A percentile compares a stretch with the other conserved stretches of the same genome.
phyloP scores from a whole-genome alignment of 2,113 vertebrate species.

The Actenoides lindsayi region DNA sequence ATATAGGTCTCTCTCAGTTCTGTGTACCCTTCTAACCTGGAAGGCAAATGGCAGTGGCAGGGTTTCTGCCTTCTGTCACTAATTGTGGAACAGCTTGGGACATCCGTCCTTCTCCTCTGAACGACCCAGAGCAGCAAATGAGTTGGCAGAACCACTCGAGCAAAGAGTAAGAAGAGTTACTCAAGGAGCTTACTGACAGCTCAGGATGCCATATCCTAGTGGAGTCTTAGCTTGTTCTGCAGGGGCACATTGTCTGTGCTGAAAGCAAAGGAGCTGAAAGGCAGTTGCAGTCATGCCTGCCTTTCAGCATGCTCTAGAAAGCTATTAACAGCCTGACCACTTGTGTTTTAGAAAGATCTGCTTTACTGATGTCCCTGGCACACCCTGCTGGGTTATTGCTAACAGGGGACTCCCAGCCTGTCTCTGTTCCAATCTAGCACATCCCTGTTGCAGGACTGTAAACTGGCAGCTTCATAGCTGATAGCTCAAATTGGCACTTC shows the following conservation, averaged over 20 bases:
- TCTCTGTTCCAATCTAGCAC: not conserved
- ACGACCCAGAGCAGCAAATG: not conserved
- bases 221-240: not conserved
- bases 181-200: not conserved
- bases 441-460: not conserved
- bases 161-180: not conserved
- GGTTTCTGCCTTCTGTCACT: not conserved
- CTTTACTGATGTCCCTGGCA: not conserved
- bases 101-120: not conserved
- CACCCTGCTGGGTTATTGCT: not conserved
- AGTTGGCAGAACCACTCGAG: not conserved
- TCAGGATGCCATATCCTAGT: not conserved
- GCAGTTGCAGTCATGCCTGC: not conserved
- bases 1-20: not conserved
- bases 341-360: not conserved
- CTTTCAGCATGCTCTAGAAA: not conserved
- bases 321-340: not conserved
- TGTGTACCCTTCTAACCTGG: not conserved
- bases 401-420: not conserved
- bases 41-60: not conserved
- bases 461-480: not conserved
- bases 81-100: rapidly evolving
- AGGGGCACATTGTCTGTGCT: rapidly evolving
- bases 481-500: not conserved
- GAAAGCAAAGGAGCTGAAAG: not conserved